Base-by-base conservation (phyloP, 2,797 vertebrate species). In the Schizopygopsis pylzovi region DNA sequence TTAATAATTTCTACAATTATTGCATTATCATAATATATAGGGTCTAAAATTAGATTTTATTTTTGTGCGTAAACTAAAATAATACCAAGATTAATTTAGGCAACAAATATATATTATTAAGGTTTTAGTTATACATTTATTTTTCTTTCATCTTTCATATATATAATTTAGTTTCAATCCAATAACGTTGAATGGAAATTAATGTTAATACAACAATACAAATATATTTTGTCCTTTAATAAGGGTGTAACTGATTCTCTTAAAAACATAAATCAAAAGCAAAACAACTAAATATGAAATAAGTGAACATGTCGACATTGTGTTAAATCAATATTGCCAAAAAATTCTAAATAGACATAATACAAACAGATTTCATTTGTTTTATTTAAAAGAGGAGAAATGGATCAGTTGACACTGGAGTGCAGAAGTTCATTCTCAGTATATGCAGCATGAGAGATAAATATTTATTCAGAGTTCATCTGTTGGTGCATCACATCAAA, bases 311-410 rank as follows among this genome's bases (percentile, higher is more conserved):
- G 12, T 8, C 3, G 1, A 16, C 49, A 56, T 2, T 77, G 11
- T 39, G 33, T 11, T 77, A 39, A 76, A 77, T 39, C 7, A 7
- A 2, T 1, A 28, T 72, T 18, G 11, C 9, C 72, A 52, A 75
- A 33, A 9, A 33, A 33, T 33, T 33, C 33, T 33, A 33, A 33
- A 33, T 33, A 77, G 1, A 84, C 0, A 71, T 39, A 15, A 83
- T 45, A 39, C 12, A 16, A 33, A 84, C 39, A 28, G 20, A 16
- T 90, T 71, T 91, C 87, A 1, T 59, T 49, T 56, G 18, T 67
- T 93, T 94, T 93, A 94, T 94, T 95, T 88, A 89, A 86, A 88
- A 84, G 82, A 79, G 37, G 92, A 93, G 89, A 92, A 91, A 93
- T 82, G 87, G 88, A 91, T 93, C 90, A 90, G 76, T 90, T 93